Conservation (phyloP, 2,888 invertebrate genomes). For the Melinaea marsaeus region DNA sequence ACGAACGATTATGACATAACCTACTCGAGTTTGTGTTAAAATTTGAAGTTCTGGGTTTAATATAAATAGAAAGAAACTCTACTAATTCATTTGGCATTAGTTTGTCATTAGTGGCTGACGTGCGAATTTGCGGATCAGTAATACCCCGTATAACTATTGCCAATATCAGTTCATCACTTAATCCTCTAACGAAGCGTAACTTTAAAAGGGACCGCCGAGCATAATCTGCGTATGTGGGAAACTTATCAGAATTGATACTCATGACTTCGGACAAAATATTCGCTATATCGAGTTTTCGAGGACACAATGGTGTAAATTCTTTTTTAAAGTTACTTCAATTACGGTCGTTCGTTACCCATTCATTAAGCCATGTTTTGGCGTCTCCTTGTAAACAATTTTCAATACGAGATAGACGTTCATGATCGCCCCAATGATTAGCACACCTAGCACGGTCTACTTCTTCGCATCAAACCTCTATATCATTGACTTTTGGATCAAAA, state of each 20-base stretch:
- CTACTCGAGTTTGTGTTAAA: no score
- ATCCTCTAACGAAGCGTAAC: background rate
- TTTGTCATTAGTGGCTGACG: no score
- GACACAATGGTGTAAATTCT: background rate
- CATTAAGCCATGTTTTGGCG: background rate
- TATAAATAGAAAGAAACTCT: no score
- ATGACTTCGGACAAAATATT: background rate
- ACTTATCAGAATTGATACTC: background rate
- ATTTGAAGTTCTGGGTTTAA: no score
- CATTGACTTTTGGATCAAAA: no score
- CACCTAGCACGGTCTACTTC: background rate
- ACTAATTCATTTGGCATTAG: no score
- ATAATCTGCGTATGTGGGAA: background rate
- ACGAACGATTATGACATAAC: no score
- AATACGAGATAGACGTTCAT: background rate
- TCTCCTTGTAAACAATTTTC: background rate
- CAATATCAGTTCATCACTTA: background rate
- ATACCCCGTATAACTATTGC: background rate
- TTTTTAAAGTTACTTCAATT: background rate
- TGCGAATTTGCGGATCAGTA: background rate
- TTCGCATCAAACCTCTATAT: background rate
- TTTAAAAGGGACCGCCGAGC: background rate
- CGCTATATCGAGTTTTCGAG: background rate
- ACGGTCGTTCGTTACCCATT: background rate
- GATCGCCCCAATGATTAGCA: background rate